phyloP scores from a whole-genome alignment of 1,140 invertebrate species.

The Philotrypesis tridentata region DNA sequence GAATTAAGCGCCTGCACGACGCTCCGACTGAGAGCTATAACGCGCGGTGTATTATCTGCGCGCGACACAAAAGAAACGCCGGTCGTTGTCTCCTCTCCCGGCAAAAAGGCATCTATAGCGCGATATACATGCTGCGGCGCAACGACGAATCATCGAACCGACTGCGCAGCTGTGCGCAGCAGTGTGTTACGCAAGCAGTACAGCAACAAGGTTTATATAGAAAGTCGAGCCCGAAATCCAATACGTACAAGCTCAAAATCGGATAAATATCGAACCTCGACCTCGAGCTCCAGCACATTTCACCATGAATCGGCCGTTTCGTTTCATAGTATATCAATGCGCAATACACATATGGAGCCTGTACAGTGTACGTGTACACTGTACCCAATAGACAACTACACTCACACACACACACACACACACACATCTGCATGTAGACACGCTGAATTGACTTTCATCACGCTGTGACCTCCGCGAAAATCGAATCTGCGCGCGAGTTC shows the following conservation, averaged over 20 bases:
- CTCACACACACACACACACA: too few relatives aligned
- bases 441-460: slow-evolving; percentile 32
- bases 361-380: not conserved
- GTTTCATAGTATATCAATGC: slow-evolving; percentile 8
- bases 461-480: slow-evolving; percentile 39
- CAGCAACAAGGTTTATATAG: not conserved
- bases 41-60: not conserved
- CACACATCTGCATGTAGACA: too few relatives aligned
- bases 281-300: slow-evolving; percentile 7
- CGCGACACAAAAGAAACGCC: not conserved
- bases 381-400: too few relatives aligned
- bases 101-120: not conserved
- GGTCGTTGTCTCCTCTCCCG: not conserved
- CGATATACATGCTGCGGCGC: not conserved
- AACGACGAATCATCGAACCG: not conserved
- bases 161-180: not conserved
- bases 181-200: not conserved
- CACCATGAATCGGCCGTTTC: slow-evolving; percentile 14
- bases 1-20: not conserved
- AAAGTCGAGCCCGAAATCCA: slow-evolving; percentile 34
- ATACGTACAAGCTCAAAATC: slow-evolving; percentile 18
- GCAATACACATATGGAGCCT: not conserved
- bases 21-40: not conserved
- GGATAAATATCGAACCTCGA: not conserved
- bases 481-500: slow-evolving; percentile 34